Conservation (phyloP, 2,797 vertebrate genomes). For the Spinibarbus caldwelli region DNA sequence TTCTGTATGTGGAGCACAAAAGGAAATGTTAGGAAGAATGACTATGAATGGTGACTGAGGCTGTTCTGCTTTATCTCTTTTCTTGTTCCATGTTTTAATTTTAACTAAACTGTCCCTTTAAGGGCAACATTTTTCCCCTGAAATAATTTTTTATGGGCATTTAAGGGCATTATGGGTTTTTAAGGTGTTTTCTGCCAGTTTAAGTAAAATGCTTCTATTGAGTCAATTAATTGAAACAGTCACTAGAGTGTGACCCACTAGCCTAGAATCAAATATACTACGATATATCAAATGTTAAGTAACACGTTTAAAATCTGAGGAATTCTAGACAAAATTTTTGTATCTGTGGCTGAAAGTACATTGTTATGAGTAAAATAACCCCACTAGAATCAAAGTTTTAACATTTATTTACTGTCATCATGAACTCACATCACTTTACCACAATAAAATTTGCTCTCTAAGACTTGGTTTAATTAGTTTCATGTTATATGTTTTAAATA, state of each 20-base stretch:
- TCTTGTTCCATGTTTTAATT: neutral
- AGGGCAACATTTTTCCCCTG: neutral
- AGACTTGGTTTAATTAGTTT: neutral
- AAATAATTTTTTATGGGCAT: neutral
- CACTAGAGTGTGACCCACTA: neutral
- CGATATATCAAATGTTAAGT: neutral
- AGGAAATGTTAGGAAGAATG: neutral
- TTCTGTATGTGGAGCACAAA: neutral
- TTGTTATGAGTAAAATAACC: too few species aligned
- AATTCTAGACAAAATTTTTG: neutral
- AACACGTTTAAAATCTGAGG: neutral
- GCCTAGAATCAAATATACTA: neutral
- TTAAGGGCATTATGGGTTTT: neutral
- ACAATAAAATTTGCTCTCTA: neutral
- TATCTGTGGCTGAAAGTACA: neutral
- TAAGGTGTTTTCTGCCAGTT: neutral
- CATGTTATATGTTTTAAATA: neutral
- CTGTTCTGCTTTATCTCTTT: neutral
- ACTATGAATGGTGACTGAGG: neutral
- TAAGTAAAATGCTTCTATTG: neutral
- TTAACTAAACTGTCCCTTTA: neutral
- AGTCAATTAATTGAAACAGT: neutral
- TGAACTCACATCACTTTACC: neutral
- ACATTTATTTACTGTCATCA: neutral
- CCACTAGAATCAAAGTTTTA: too few species aligned